Evolutionary conservation across 2,888 invertebrate species (phyloP).

Genomic region (Cacoxenus indagator): DNA sequence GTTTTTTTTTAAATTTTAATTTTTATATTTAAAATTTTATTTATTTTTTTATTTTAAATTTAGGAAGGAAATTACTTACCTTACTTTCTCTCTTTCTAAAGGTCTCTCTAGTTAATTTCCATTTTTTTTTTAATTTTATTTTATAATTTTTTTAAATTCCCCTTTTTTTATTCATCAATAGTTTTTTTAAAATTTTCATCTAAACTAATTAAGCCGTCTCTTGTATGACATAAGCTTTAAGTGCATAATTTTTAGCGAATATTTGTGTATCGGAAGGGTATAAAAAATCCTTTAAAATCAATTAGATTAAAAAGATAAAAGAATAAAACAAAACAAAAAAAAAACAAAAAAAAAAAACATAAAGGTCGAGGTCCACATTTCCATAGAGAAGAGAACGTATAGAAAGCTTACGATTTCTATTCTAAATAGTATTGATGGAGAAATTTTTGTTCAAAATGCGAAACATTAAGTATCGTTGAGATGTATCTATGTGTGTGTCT

Average conservation of each 20-base stretch:
- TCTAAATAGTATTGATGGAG: constrained; percentile 67
- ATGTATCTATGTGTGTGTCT: neutral
- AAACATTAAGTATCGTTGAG: constrained; percentile 27
- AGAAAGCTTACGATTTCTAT: constrained; percentile 53
- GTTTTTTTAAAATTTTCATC: constrained; percentile 44
- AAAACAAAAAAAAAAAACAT: constrained; percentile 44
- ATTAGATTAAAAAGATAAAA: constrained; percentile 15
- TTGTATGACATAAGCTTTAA: constrained; percentile 65
- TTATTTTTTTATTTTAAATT: no score
- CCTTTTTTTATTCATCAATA: constrained; percentile 14
- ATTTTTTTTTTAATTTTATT: neutral
- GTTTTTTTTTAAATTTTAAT: no score
- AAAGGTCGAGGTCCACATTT: constrained; percentile 71
- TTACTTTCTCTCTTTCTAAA: constrained; percentile 18
- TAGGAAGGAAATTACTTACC: no score
- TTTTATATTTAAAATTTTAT: no score
- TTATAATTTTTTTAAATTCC: neutral
- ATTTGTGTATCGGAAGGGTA: constrained; percentile 52
- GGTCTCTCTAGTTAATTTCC: neutral
- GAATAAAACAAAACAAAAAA: constrained; percentile 24
- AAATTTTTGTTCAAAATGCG: constrained; percentile 68
- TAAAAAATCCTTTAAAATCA: neutral
- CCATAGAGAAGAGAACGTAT: constrained; percentile 57
- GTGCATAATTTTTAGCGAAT: constrained; percentile 37
- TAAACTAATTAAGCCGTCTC: constrained; percentile 58